These are phyloP conservation scores for Cydia strobilella DNA, from an alignment of 1,140 invertebrate species.

Conservation along the genomic window DNA sequence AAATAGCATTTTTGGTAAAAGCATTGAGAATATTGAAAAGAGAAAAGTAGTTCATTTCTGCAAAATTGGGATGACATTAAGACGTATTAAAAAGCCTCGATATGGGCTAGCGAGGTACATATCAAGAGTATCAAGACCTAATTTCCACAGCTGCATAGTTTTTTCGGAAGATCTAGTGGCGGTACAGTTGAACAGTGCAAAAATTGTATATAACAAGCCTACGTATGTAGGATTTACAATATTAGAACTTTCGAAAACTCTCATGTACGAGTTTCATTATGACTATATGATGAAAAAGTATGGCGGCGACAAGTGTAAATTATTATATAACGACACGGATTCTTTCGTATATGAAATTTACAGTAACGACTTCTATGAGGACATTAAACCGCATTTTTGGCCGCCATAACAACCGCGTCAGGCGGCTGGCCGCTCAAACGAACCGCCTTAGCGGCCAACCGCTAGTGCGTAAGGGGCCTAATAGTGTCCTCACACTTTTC, in stretches of 20 bases:
- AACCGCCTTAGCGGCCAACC: too few relatives aligned
- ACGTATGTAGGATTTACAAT: conserved; percentile 42
- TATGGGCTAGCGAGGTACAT: conserved; percentile 33
- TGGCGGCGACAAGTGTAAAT: not conserved
- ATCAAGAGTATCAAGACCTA: conserved; percentile 56
- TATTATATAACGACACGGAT: conserved; percentile 41
- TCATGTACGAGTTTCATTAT: conserved; percentile 42
- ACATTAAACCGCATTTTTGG: too few relatives aligned
- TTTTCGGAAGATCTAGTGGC: conserved; percentile 61
- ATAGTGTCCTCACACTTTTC: conserved; percentile 11
- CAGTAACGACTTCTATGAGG: conserved; percentile 37
- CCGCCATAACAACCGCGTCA: too few relatives aligned
- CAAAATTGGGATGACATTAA: conserved; percentile 39
- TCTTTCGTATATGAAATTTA: conserved; percentile 38
- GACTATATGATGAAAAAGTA: conserved; percentile 37
- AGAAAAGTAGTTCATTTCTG: conserved; percentile 34
- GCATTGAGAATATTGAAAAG: not conserved
- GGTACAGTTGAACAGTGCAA: conserved; percentile 51
- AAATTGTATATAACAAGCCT: conserved; percentile 53
- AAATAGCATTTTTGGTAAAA: not conserved
- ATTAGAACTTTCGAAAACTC: conserved; percentile 37
- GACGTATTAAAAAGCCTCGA: conserved; percentile 23
- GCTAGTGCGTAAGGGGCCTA: too few relatives aligned
- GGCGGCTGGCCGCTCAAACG: too few relatives aligned
- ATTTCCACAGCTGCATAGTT: conserved; percentile 55